These are phyloP conservation scores for Macrobrachium rosenbergii DNA, from an alignment of 1,140 invertebrate species.

Conservation along the genomic window DNA sequence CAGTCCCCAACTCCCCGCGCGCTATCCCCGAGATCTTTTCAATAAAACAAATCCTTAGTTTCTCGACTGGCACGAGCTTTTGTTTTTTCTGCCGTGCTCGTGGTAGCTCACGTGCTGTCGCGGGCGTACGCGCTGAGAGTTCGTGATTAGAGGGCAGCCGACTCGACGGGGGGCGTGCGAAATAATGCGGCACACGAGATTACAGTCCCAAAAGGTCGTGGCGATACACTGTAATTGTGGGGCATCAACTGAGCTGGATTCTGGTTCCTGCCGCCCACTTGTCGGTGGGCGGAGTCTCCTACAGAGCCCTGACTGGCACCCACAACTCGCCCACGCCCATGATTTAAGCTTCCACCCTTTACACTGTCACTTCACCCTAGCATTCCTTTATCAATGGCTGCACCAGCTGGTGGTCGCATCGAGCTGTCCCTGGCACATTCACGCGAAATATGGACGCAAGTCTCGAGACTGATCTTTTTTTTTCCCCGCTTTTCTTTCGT, in stretches of 20 bases:
- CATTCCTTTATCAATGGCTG: background rate
- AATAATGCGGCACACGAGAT: conserved; percentile 29
- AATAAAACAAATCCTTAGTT: no score
- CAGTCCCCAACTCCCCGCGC: no score
- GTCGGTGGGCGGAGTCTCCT: conserved; percentile 52
- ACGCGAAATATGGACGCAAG: no score
- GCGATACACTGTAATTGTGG: conserved; percentile 56
- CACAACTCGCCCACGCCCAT: conserved; percentile 33
- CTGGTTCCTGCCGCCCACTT: conserved; percentile 32
- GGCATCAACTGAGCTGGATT: conserved; percentile 49
- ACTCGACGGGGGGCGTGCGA: conserved; percentile 1
- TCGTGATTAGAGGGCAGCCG: background rate
- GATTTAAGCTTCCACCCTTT: background rate
- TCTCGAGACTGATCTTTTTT: no score
- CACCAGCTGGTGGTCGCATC: no score
- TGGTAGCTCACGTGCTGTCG: background rate
- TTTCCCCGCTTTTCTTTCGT: no score
- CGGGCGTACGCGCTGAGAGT: background rate
- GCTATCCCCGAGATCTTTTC: no score
- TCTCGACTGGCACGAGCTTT: no score
- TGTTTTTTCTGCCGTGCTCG: background rate
- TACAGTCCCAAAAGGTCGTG: conserved; percentile 14
- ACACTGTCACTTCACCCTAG: background rate
- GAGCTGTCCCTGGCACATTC: no score
- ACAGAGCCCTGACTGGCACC: conserved; percentile 23